Conservation (phyloP, 1,140 invertebrate species). For the Metopolophium dirhodum region DNA sequence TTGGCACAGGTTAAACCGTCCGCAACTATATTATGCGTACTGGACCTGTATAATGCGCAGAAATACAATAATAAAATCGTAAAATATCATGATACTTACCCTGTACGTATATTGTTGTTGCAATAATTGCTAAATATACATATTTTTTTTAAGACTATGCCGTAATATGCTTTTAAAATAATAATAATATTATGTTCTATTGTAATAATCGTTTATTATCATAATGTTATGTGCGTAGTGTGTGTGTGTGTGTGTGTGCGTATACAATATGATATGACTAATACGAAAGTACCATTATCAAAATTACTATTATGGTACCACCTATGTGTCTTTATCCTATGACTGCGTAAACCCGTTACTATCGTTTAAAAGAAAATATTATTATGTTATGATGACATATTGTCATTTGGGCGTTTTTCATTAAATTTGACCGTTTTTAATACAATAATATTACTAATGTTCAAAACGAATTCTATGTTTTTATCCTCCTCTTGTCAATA, state of each 20-base stretch:
- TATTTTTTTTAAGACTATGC: background rate
- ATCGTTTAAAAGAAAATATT: background rate
- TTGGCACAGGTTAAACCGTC: background rate
- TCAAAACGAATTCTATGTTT: background rate
- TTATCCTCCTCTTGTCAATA: background rate
- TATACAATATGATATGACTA: background rate
- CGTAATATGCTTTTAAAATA: background rate
- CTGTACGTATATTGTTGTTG: background rate
- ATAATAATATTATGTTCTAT: background rate
- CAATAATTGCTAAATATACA: background rate
- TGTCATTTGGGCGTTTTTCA: background rate
- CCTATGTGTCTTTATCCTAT: background rate
- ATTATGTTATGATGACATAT: background rate
- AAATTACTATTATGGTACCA: background rate
- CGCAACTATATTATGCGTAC: background rate
- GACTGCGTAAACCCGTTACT: background rate
- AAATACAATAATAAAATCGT: background rate
- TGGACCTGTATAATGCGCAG: background rate
- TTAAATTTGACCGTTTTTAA: background rate
- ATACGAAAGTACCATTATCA: background rate
- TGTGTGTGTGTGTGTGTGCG: background rate
- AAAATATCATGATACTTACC: background rate
- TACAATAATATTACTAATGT: background rate
- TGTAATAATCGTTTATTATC: background rate
- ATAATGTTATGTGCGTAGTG: background rate